Base-by-base conservation (phyloP, 1,140 invertebrate genomes). In the Agrypnia vestita region DNA sequence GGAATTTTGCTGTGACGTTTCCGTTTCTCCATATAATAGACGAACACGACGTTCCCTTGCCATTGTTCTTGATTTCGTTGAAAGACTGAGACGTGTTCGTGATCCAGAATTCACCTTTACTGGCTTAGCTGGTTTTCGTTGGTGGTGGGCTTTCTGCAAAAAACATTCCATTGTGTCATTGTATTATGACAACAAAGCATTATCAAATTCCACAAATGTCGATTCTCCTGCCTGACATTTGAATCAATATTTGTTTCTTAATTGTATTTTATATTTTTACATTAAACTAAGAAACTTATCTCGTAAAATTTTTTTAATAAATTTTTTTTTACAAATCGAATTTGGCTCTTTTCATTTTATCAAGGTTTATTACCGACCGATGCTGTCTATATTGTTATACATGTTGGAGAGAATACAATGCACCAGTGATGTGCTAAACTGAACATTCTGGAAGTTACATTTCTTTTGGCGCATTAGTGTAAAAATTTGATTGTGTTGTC, bases 101-200 rank as follows among this genome's bases (percentile, higher is more conserved):
- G 92, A 94, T 78, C 92, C 93, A 0, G 89, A 88, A 76, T 94
- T 94, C 84, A 85, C 90, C 21, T 94, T 94, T 81, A 91, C 91
- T 55, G 93, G 93, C 6, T 87, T 94, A 8, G 91, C 91, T 8
- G 94, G 94, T 1, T 95, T 94, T 84, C 86, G 93, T 17, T 95
- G 94, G 94, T 95, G 94, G 94, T 95, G 94, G 94, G 94, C 94
- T 0, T 95, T 95, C 84, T 94, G 94, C 88, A 94, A 94, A 85
- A 94, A 95, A 84, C 93, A 95, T 86, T 93, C 92, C 59, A 94
- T 95, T 74, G 93, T 94, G 0, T 83, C 82, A 4, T 69, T 80
- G 21, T 83, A 80, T 56, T 80, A 76, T 56, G 78, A 80, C 19
- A 61, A 76, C 15, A 62, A 76, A 49, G 47, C 47, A 25, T 55